phyloP scores from a whole-genome alignment of 2,888 invertebrate genomes.

The Arctia plantaginis region DNA sequence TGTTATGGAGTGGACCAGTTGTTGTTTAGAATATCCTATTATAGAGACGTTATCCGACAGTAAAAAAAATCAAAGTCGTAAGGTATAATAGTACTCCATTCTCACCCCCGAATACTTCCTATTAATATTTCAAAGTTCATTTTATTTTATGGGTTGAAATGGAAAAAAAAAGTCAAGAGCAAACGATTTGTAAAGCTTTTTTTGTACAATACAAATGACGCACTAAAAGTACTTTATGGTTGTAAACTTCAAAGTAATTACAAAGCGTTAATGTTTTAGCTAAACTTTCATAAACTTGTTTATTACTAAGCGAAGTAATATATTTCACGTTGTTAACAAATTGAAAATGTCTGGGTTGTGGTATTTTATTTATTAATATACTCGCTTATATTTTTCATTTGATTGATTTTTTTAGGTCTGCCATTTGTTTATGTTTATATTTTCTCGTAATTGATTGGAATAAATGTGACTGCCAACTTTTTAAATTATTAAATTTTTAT shows the following conservation, averaged over 20 bases:
- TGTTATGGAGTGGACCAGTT: no score
- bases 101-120: slow-evolving; percentile 55
- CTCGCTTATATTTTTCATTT: background rate
- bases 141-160: slow-evolving; percentile 72
- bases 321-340: slow-evolving; percentile 11
- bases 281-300: slow-evolving; percentile 25
- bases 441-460: no score
- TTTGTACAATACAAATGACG: slow-evolving; percentile 31
- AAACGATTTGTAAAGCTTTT: slow-evolving; percentile 46
- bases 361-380: background rate
- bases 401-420: no score
- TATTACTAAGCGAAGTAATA: background rate
- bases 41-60: background rate
- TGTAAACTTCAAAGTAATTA: slow-evolving; percentile 33
- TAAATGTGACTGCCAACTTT: no score
- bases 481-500: no score
- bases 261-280: slow-evolving; percentile 22
- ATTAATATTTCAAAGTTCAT: slow-evolving; percentile 78
- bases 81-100: slow-evolving; percentile 48
- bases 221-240: slow-evolving; percentile 41
- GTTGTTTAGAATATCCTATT: background rate
- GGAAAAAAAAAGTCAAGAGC: slow-evolving; percentile 62
- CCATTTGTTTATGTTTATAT: no score
- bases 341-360: background rate
- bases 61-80: slow-evolving; percentile 24